Evolutionary conservation across 2,797 vertebrate genomes (phyloP), one percentile per base, ranked within the genome.

Genomic region (Lepus oiostolus): DNA sequence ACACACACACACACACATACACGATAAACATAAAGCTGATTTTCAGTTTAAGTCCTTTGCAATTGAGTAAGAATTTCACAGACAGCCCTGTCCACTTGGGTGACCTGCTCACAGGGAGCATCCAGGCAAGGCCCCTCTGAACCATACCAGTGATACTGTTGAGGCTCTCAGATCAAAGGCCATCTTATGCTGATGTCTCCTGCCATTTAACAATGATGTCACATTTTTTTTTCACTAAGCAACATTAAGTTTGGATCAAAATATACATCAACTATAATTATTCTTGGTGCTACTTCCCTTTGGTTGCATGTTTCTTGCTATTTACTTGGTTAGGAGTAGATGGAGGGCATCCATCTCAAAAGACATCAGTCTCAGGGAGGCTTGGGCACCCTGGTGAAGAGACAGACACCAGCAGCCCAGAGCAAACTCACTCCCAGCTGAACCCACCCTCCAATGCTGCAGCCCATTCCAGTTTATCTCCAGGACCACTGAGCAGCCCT

Each of bases 261-360:
- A 75, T 92, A 88, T 80, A 85, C 93, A 92, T 79, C 85, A 95
- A 28, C 97, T 63, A 80, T 97, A 97, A 98, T 98, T 98, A 97
- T 95, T 97, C 96, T 86, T 90, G 42, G 89, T 89, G 86, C 71
- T 35, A 82, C 95, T 94, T 97, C 96, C 96, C 94, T 96, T 95
- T 87, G 76, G 67, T 92, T 97, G 87, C 90, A 96, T 97, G 97
- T 98, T 79, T 58, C 97, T 97, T 79, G 94, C 96, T 98, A 92
- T 97, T 98, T 97, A 96, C 95, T 84, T 32, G 76, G 76, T 93
- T 89, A 26, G 72, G 88, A 91, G 89, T 96, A 95, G 90, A 95
- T 47, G 93, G 30, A 88, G 92, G 86, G 70, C 91, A 96, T 98
- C 97, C 92, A 96, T 98, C 97, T 97, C 95, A 82, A 97, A 94